These are phyloP conservation scores for Eutrigla gurnardus DNA, from an alignment of 2,797 vertebrate species.

Conservation along the genomic window DNA sequence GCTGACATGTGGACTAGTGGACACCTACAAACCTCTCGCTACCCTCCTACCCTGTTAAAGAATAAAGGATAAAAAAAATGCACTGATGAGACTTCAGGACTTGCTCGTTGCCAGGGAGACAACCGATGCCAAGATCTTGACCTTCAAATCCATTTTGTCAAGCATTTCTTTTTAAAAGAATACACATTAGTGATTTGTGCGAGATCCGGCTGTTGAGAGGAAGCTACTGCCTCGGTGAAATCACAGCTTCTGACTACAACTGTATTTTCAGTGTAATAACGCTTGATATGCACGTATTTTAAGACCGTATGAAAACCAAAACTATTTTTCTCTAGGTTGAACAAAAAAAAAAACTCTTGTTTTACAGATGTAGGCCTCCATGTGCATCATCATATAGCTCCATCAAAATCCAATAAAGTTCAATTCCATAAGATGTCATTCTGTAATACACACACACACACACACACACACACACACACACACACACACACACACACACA, in stretches of 20 bases:
- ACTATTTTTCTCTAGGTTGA: not conserved
- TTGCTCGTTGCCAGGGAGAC: conserved; percentile 39
- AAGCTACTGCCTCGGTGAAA: conserved; percentile 26
- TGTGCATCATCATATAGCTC: not conserved
- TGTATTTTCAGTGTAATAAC: conserved; percentile 8
- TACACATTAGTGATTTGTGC: conserved; percentile 37
- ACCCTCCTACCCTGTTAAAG: conserved; percentile 9
- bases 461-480: not conserved
- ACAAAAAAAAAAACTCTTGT: not conserved
- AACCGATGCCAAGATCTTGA: conserved; percentile 48
- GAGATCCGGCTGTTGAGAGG: conserved; percentile 25
- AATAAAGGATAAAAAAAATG: conserved; percentile 45
- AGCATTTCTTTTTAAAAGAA: conserved; percentile 38
- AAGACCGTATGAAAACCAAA: not conserved
- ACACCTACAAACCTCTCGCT: conserved; percentile 21
- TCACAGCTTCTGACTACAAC: conserved; percentile 9
- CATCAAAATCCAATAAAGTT: not conserved
- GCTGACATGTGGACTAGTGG: conserved; percentile 30
- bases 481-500: conserved; percentile 1
- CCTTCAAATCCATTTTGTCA: conserved; percentile 47
- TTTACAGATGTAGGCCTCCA: not conserved
- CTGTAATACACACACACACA: not conserved
- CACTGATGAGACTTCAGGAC: conserved; percentile 49
- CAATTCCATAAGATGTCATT: not conserved
- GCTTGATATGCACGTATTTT: conserved; percentile 9